Evolutionary conservation across 2,113 vertebrate genomes (phyloP).

Genomic region (Campylorhamphus procurvoides): DNA sequence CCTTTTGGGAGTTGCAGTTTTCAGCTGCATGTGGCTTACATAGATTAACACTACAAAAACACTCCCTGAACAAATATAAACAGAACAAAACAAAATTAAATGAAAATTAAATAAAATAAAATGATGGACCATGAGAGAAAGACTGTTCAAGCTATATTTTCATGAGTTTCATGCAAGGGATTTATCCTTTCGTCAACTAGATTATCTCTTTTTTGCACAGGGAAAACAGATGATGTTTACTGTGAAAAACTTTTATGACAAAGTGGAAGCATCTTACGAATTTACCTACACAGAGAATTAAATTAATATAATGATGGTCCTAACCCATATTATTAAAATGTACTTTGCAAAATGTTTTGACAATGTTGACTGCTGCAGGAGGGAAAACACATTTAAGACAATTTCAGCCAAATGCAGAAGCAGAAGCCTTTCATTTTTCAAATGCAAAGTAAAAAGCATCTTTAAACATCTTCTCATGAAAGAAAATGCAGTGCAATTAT

Average conservation of each 20-base stretch:
- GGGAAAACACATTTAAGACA: constrained; percentile 55
- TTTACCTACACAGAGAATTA: constrained; percentile 57
- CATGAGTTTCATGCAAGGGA: neutral
- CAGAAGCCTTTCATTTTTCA: constrained; percentile 52
- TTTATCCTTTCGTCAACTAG: neutral
- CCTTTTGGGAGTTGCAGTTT: constrained; percentile 83
- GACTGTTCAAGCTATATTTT: constrained; percentile 9
- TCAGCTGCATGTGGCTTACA: constrained; percentile 73
- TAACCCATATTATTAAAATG: constrained; percentile 52
- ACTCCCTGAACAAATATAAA: constrained; percentile 60
- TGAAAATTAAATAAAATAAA: constrained; percentile 42
- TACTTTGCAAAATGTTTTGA: constrained; percentile 54
- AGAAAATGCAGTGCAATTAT: constrained; percentile 50
- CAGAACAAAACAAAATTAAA: constrained; percentile 51
- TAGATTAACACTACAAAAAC: constrained; percentile 77
- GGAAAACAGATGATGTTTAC: constrained; percentile 38
- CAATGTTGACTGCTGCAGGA: constrained; percentile 46
- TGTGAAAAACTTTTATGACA: constrained; percentile 26
- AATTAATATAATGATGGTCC: constrained; percentile 55
- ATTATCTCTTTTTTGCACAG: neutral
- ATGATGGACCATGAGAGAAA: constrained; percentile 2
- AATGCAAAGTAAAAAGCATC: constrained; percentile 56
- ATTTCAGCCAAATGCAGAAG: constrained; percentile 63
- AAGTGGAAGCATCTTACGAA: constrained; percentile 57
- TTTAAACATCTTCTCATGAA: constrained; percentile 43